Percentiles rank a stretch among this genome's conserved stretches.
These are phyloP conservation scores for Pyrrhia umbra DNA, from an alignment of 2,888 invertebrate genomes.

Conservation along the genomic window DNA sequence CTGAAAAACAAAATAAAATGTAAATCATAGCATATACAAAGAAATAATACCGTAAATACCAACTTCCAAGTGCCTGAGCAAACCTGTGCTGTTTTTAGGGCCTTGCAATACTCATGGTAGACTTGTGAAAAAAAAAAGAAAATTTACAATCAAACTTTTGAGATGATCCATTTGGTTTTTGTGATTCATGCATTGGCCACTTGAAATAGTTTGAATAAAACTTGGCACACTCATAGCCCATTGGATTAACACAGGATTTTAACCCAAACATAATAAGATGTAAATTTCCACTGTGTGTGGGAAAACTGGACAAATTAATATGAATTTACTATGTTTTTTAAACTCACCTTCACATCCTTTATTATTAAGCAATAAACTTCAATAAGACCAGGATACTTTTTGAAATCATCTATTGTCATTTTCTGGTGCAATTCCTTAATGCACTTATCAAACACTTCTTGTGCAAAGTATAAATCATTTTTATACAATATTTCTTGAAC, in stretches of 20 bases:
- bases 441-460: constrained; percentile 78
- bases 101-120: too few species aligned
- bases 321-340: not conserved
- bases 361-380: constrained; percentile 77
- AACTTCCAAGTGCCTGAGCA: too few species aligned
- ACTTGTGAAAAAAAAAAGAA: not conserved
- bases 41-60: too few species aligned
- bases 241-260: too few species aligned
- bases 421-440: constrained; percentile 76
- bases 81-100: too few species aligned
- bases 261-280: too few species aligned
- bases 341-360: constrained; percentile 72
- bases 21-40: not conserved
- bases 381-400: constrained; percentile 79
- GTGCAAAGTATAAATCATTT: constrained; percentile 67
- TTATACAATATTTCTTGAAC: constrained; percentile 68
- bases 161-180: too few species aligned
- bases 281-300: too few species aligned
- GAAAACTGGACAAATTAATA: not conserved
- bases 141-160: too few species aligned
- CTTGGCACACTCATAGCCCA: too few species aligned
- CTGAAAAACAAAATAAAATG: constrained; percentile 67
- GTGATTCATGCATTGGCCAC: too few species aligned
- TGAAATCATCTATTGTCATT: constrained; percentile 75
- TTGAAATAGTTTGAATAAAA: too few species aligned